phyloP scores from a whole-genome alignment of 2,797 vertebrate species.

The Todus mexicanus region DNA sequence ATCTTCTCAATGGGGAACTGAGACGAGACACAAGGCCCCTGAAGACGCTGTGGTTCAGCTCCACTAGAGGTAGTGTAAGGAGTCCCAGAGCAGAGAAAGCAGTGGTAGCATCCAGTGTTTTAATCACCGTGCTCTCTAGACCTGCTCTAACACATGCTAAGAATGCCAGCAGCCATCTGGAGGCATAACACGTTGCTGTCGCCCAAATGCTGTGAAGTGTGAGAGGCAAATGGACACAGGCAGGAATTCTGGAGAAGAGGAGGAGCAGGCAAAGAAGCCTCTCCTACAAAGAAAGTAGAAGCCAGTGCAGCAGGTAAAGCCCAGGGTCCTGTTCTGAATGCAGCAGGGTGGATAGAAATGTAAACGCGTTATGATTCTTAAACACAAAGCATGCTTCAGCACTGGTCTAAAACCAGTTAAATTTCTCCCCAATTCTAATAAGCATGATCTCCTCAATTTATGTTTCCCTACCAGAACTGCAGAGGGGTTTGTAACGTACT shows the following conservation, averaged over 20 bases:
- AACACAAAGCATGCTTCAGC: background rate
- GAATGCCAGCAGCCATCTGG: background rate
- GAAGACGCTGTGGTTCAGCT: background rate
- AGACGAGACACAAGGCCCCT: background rate
- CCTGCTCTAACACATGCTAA: background rate
- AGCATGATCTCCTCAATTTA: background rate
- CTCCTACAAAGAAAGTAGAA: background rate
- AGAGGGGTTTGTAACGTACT: background rate
- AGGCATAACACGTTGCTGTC: background rate
- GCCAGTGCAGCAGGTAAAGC: background rate
- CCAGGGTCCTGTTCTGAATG: background rate
- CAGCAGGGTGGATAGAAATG: accelerated
- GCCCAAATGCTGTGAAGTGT: background rate
- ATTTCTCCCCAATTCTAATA: background rate
- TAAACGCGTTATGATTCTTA: accelerated
- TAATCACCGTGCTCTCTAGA: background rate
- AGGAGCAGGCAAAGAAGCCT: background rate
- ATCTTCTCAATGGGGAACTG: background rate
- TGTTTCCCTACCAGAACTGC: background rate
- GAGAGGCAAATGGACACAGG: background rate
- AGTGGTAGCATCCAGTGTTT: background rate
- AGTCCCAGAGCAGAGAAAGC: background rate
- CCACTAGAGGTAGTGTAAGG: background rate
- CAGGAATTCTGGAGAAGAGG: accelerated
- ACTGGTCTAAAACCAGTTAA: background rate